Base-by-base conservation (phyloP, 2,888 invertebrate species). In the Tuta absoluta region DNA sequence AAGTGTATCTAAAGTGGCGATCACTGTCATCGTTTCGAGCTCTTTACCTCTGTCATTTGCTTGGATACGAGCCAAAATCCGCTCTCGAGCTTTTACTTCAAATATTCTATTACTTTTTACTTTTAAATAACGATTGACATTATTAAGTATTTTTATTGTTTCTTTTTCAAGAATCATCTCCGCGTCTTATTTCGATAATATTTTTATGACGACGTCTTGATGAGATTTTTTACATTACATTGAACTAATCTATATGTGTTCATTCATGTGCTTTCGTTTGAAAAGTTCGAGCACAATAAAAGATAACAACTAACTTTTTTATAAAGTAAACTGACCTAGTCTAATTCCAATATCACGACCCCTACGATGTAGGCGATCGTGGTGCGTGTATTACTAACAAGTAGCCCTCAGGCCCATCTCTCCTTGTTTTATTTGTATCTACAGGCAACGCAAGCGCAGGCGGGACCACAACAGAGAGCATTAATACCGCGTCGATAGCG, bases 401-500 rank as follows among this genome's bases (percentile, higher is more conserved):
- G 45, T 45, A 53, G 53, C 24, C 21, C 19, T 53, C 12, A 53
- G 53, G 24, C 19, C 23, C 41, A 21, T 41, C 12, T 59, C 14
- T 57, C 28, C 56, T 57, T 59, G 19, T 59, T 41, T 41, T 59
- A 60, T 56, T 48, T 53, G 45, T 24, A 45, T 60, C 60, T 68
- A 33, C 56, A 8, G 14, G 2, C 24, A 8, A 70, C 69, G 71
- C 72, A 77, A 78, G 77, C 76, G 75, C 71, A 72, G 78, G 81
- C 81, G 81, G 77, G 75, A 45, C n/a, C 17, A 45, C 45, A 63
- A 68, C 74, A 64, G 65, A 74, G 23, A 69, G 75, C 79, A 84
- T 85, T 84, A 80, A 85, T 76, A 78, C 56, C 56, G 67, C 69
- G 73, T 72, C 79, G 70, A 66, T 19, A 11, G 17, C 51, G 8